Base-by-base conservation (phyloP, 2,797 vertebrate species). In the Acanthurus lineatus region DNA sequence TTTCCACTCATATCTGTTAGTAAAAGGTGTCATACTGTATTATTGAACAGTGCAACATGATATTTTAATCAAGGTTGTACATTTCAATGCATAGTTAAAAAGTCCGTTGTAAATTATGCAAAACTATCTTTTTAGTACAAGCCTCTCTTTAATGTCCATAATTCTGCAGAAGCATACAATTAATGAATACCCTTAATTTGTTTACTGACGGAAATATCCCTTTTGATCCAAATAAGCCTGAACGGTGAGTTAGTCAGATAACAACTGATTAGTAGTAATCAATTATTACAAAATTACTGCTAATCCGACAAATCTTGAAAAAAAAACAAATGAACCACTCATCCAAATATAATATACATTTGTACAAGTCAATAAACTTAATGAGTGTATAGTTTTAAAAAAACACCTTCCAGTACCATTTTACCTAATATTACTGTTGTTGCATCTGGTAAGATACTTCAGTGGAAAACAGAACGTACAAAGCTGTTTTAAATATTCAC, bases 401-500 rank as follows among this genome's bases (percentile, higher is more conserved):
- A 11, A 28, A 49, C 67, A 17, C 16, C 47, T 58, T 85, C 84
- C 79, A 88, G 77, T 86, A 74, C 35, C 20, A 25, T 52, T 72
- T 77, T 86, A 58, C 71, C 38, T 40, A 40, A 40, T 77, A 71
- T 66, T 74, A 82, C 69, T 85, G 54, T 82, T 78, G 79, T 70
- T 88, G 74, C 74, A 75, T 76, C 73, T 74, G 82, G 64, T 81
- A 53, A 73, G 73, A 86, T 76, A 83, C 69, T 60, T 85, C 25
- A 77, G 82, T 92, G 84, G 20, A 84, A 84, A 90, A 70, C 25
- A 51, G 63, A 59, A 85, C 35, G 12, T 90, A 91, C 79, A 92
- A 86, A 81, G 83, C 67, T 35, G 76, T 82, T 90, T 92, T 89
- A 89, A 91, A 90, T 89, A 91, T 90, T 89, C 85, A 90, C 84